A percentile compares a stretch with the other conserved stretches of the same genome.
Conservation (phyloP, 2,888 invertebrate species). For the Globia sparganii region DNA sequence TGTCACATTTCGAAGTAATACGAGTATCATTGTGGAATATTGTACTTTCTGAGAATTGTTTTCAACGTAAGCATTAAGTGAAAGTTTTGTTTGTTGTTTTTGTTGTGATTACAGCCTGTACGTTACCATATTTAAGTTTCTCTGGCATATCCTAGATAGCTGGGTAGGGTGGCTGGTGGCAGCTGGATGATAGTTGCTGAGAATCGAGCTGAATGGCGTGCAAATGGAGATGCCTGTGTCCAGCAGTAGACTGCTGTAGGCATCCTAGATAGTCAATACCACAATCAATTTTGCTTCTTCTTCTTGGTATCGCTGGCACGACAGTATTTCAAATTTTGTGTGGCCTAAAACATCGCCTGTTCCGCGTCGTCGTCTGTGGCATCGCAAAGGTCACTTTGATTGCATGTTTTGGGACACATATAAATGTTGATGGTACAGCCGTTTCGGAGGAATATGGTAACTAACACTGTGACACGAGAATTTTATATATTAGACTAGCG, state of each 20-base stretch:
- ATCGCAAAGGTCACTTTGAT: background rate
- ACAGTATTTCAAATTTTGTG: background rate
- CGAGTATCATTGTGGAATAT: conserved; percentile 5
- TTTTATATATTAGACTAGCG: no score
- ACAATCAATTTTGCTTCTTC: background rate
- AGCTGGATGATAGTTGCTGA: background rate
- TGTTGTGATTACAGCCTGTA: background rate
- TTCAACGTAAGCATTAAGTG: background rate
- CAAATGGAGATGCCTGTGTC: background rate
- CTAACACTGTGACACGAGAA: no score
- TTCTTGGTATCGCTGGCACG: background rate
- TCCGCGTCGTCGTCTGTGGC: background rate
- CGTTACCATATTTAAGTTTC: background rate
- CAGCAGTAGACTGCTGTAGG: background rate
- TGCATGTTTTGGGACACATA: background rate
- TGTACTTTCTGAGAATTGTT: conserved; percentile 9
- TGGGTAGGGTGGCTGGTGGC: background rate
- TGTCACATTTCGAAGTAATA: conserved; percentile 15
- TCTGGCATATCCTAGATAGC: background rate
- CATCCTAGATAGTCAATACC: background rate
- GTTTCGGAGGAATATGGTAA: no score
- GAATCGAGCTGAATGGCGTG: background rate
- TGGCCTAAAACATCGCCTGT: background rate
- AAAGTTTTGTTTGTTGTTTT: background rate
- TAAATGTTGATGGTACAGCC: no score